Evolutionary conservation across 2,797 vertebrate genomes (phyloP), one percentile per base, ranked within the genome.

Genomic region (Helarctos malayanus): DNA sequence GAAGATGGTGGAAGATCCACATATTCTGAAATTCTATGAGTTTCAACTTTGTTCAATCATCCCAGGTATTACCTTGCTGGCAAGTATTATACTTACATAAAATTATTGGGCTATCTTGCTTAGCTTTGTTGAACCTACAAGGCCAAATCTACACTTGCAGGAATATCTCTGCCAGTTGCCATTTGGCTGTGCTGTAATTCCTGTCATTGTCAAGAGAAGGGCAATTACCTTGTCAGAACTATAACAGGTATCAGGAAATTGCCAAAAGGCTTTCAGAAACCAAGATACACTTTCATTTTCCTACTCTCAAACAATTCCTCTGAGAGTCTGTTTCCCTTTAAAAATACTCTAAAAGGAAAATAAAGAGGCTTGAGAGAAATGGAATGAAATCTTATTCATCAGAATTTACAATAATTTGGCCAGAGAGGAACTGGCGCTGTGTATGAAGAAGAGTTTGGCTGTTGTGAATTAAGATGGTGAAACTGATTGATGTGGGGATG

Each of bases 151-250:
- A 73, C 18, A 75, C 32, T 84, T 89, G 32, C 12, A 82, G 49
- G 94, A 90, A 89, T 93, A 83, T 49, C n/a, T 52, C n/a, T 92
- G 23, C 65, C 84, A 87, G 57, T 73, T 88, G 84, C 97, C 90
- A 78, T 88, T 76, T 94, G 69, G 16, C 57, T 71, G 19, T 49
- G 57, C 47, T 90, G 1, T 89, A 82, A 95, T 88, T 93, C 76
- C 84, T 92, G 3, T 78, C 71, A 95, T 10, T 84, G 57, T 81
- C 13, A 89, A 80, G 69, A 89, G 63, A 94, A 73, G 25, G 68
- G 45, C 47, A 96, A 84, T 98, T 94, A 78, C 38, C 21, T 96
- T 92, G 89, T 92, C 82, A 96, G 80, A 95, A 94, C 38, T 41
- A 61, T 73, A 87, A 47, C 32, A 87, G 11, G 38, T 89, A 23